Percentiles rank a stretch among this genome's conserved stretches.
Conservation (phyloP, 2,797 vertebrate species). For the Petrocephalus sullivani region DNA sequence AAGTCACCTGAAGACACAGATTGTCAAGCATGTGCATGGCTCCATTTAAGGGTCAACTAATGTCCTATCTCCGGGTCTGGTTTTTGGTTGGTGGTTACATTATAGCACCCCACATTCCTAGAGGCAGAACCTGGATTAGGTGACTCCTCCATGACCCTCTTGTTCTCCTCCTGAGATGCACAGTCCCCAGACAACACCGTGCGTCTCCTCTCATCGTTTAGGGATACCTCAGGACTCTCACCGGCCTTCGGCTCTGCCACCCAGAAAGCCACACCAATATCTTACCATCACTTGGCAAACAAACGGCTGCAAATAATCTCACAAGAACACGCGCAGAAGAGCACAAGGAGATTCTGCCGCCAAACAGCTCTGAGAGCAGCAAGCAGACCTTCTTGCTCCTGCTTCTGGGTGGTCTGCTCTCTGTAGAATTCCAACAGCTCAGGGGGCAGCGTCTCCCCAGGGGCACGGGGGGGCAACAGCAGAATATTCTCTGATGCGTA, state of each 20-base stretch:
- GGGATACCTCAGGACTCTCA: background rate
- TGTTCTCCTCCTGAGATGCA: background rate
- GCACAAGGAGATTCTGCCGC: background rate
- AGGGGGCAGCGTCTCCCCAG: slow-evolving; percentile 68
- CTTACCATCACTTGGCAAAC: background rate
- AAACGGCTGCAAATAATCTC: background rate
- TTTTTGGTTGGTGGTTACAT: background rate
- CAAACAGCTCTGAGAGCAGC: background rate
- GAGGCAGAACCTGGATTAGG: background rate
- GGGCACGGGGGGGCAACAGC: slow-evolving; percentile 68
- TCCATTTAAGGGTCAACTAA: background rate
- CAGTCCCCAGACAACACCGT: background rate
- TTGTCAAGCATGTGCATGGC: background rate
- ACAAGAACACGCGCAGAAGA: background rate
- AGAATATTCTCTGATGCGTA: slow-evolving; percentile 65
- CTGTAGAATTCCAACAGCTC: slow-evolving; percentile 72
- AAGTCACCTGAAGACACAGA: background rate
- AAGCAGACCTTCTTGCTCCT: slow-evolving; percentile 39
- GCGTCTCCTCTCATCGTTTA: background rate
- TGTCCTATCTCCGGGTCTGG: background rate
- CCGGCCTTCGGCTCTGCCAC: background rate
- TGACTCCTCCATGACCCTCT: background rate
- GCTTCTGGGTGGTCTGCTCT: slow-evolving; percentile 46
- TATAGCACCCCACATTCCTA: background rate
- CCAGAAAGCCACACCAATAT: background rate